Base-by-base conservation (phyloP, 1,140 invertebrate genomes). In the Gryon sp. region DNA sequence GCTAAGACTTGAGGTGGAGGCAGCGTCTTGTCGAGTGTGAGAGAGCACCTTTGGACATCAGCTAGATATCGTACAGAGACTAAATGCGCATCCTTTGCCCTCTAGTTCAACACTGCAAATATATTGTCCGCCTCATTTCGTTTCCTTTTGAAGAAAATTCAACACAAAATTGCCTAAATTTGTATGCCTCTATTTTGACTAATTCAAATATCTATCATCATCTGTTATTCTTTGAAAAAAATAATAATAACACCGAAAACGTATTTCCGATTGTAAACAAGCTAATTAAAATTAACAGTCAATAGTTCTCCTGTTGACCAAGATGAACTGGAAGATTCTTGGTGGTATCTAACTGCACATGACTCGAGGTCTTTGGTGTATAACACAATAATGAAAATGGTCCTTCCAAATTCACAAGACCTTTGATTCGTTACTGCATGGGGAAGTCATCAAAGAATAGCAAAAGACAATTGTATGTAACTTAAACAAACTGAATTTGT, bases 31-130 rank as follows among this genome's bases (percentile, higher is more conserved):
- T 80, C 78, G 82, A 86, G 87, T 85, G 83, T 80, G 75, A 83
- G 82, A 74, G 81, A 85, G 83, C 84, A 88, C 86, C 86, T 89
- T 89, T 88, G 87, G 87, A 89, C 87, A 89, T 88, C 87, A 88
- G 84, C 78, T 79, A 65, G 76, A 79, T 87, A 85, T 84, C 83
- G 76, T 82, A 85, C 79, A 82, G 81, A 81, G 80, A 79, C 78
- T 76, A 81, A 72, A 76, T 69, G 69, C 66, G 55, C 62, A 77
- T 76, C 69, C 68, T 69, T 79, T 62, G 40, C 45, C 50, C 53
- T 55, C 43, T 45, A 28, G 40, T 46, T 45, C 62, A 72, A 57
- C 79, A 46, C 76, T 46, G 84, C 53, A 80, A 60, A 84, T 84
- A 75, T 86, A 84, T 84, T 86, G 82, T 82, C 83, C 69, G 9